phyloP scores from a whole-genome alignment of 2,113 vertebrate species.

The Pitta sordida region DNA sequence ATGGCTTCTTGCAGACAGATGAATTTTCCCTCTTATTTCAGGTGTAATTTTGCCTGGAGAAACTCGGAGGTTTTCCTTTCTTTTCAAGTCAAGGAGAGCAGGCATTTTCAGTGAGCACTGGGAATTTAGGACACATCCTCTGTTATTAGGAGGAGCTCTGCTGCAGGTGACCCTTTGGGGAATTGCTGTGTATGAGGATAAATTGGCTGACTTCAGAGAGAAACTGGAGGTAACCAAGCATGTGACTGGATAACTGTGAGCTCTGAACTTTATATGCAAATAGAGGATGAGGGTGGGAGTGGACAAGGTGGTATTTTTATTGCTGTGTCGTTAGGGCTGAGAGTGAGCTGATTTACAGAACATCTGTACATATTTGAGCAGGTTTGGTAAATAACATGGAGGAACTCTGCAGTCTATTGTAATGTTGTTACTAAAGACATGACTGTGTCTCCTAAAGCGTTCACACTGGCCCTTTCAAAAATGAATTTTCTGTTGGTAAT shows the following conservation, averaged over 20 bases:
- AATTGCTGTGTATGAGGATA: constrained; percentile 81
- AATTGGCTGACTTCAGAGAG: constrained; percentile 70
- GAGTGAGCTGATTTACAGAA: not conserved
- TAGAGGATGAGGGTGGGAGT: not conserved
- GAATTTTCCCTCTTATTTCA: constrained; percentile 37
- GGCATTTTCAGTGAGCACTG: constrained; percentile 85
- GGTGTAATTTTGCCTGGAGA: constrained; percentile 85
- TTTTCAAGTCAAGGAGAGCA: constrained; percentile 82
- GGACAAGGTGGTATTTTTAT: not conserved
- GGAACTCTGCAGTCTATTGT: not conserved
- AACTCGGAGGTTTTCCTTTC: constrained; percentile 71
- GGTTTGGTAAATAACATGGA: not conserved
- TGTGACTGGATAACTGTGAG: not conserved
- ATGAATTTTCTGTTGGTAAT: not conserved
- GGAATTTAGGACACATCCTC: constrained; percentile 88
- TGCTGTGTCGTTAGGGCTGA: not conserved
- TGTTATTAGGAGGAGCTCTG: constrained; percentile 82
- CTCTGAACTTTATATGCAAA: constrained; percentile 10
- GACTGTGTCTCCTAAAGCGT: not conserved
- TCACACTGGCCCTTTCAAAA: not conserved
- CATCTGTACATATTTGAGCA: not conserved
- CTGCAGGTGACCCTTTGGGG: constrained; percentile 85
- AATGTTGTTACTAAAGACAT: not conserved
- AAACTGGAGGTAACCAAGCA: constrained; percentile 77
- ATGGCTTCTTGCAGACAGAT: not conserved